These are phyloP conservation scores for Gasterosteus nipponicus DNA, from an alignment of 2,113 vertebrate genomes.

Conservation along the genomic window DNA sequence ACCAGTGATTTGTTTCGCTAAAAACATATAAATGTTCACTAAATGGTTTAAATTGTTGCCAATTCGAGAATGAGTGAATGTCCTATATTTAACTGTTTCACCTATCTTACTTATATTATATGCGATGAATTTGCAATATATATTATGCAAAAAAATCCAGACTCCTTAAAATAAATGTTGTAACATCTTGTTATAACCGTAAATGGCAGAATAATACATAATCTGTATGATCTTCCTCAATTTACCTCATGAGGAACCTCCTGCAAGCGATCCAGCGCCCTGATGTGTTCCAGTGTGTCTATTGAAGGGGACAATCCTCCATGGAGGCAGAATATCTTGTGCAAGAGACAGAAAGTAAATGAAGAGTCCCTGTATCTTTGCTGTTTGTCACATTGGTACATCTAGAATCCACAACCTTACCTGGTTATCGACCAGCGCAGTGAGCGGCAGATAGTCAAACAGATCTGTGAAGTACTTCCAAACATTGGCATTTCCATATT, in stretches of 20 bases:
- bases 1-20: not conserved
- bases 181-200: not conserved
- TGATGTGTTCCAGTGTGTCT: constrained; percentile 98
- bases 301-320: constrained; percentile 97
- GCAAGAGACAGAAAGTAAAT: constrained; percentile 2
- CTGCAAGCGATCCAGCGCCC: constrained; percentile 96
- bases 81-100: not conserved
- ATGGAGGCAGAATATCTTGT: constrained; percentile 97
- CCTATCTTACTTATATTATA: not conserved
- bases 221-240: not conserved
- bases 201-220: not conserved
- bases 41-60: not conserved
- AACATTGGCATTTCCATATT: constrained; percentile 97
- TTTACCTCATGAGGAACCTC: constrained; percentile 98
- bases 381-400: not conserved
- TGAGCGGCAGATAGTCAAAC: constrained; percentile 90
- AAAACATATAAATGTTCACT: not conserved
- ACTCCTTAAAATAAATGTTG: not conserved
- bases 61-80: not conserved
- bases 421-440: constrained; percentile 97
- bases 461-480: constrained; percentile 97
- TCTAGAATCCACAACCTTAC: constrained; percentile 72
- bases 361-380: not conserved
- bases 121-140: not conserved
- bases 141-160: not conserved